These are phyloP conservation scores for Dermatemys mawii DNA, from an alignment of 2,113 vertebrate species.

Conservation along the genomic window DNA sequence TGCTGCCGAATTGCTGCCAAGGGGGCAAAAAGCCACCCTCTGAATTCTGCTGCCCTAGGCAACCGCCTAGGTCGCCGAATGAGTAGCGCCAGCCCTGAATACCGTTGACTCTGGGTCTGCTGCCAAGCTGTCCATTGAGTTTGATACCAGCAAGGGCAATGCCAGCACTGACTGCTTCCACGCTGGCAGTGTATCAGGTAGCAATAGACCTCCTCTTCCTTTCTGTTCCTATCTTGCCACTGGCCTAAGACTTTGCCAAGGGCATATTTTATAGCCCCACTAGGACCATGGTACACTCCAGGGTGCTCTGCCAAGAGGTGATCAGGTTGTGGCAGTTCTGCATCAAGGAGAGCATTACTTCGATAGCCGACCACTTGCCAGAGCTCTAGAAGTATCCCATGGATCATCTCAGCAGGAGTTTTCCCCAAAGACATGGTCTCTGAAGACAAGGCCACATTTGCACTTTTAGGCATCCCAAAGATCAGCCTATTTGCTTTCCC, in stretches of 20 bases:
- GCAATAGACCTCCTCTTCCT: too few species aligned
- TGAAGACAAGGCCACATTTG: background rate
- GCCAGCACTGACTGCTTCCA: background rate
- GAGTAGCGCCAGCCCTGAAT: too few species aligned
- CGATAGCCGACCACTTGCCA: background rate
- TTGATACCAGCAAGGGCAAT: background rate
- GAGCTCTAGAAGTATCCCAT: background rate
- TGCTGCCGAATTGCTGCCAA: too few species aligned
- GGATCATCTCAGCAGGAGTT: background rate
- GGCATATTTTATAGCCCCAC: background rate
- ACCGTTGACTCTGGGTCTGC: background rate
- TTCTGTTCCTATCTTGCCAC: background rate
- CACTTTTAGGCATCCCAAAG: background rate
- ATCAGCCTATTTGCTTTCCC: background rate
- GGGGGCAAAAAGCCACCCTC: too few species aligned
- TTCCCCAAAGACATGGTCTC: background rate
- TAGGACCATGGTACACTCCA: background rate
- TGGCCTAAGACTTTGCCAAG: background rate
- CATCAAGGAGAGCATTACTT: too few species aligned
- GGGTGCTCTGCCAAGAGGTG: too few species aligned
- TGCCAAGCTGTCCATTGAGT: background rate
- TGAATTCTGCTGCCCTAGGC: too few species aligned
- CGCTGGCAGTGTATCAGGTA: background rate
- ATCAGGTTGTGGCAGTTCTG: too few species aligned
- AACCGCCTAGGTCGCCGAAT: too few species aligned